These are phyloP conservation scores for Himantopus leucocephalus DNA, from an alignment of 2,113 vertebrate species.

Conservation along the genomic window DNA sequence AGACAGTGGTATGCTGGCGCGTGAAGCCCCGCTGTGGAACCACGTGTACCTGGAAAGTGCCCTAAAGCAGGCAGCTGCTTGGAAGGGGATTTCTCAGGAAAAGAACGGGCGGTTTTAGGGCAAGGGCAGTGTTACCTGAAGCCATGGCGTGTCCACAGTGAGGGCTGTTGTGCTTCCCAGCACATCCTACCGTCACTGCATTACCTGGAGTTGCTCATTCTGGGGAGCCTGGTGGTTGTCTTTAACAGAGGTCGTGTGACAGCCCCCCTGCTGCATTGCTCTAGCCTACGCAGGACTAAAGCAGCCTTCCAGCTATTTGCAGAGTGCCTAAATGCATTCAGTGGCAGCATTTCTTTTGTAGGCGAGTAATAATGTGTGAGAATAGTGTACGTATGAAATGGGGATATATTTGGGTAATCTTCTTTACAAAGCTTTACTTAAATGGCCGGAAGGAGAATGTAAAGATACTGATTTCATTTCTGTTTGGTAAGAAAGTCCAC, in stretches of 20 bases:
- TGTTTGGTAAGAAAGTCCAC: not conserved
- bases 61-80: not conserved
- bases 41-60: rapidly evolving
- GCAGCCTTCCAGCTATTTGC: not conserved
- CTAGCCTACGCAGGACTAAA: rapidly evolving
- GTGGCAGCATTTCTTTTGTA: not conserved
- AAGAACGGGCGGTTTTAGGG: not conserved
- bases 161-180: not conserved
- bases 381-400: not conserved
- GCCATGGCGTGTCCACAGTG: not conserved
- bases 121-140: not conserved
- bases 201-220: not conserved
- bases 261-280: rapidly evolving
- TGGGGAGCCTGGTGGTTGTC: not conserved
- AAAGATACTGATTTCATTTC: not conserved
- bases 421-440: not conserved
- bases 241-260: rapidly evolving
- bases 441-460: not conserved
- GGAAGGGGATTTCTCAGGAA: not conserved
- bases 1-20: rapidly evolving
- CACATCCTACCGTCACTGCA: rapidly evolving
- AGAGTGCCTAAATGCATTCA: not conserved
- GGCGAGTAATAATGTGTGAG: not conserved
- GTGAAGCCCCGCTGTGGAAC: not conserved
- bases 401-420: not conserved